Percentiles rank a stretch among this genome's conserved stretches.
Conservation (phyloP, 1,140 invertebrate genomes). For the Mercenaria mercenaria region DNA sequence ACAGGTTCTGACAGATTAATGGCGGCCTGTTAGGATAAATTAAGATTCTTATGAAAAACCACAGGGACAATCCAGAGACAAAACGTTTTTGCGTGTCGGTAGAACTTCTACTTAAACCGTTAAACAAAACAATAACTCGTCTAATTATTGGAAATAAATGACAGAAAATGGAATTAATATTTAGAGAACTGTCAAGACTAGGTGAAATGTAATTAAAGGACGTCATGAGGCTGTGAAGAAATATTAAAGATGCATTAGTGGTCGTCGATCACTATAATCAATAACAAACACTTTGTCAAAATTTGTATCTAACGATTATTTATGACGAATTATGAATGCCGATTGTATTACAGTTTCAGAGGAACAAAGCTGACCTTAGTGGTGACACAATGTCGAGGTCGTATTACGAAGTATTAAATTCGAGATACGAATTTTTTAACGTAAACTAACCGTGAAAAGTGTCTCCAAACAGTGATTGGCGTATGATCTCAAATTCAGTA, state of each 20-base stretch:
- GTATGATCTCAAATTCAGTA: too few relatives aligned
- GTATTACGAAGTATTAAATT: too few relatives aligned
- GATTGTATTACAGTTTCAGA: too few relatives aligned
- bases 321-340: too few relatives aligned
- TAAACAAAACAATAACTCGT: conserved; percentile 35
- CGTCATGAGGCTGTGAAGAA: conserved; percentile 26
- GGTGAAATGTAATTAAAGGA: conserved; percentile 27
- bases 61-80: neutral
- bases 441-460: too few relatives aligned
- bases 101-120: neutral
- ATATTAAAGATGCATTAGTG: conserved; percentile 53
- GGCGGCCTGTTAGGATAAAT: neutral
- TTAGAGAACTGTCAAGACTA: conserved; percentile 31
- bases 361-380: too few relatives aligned
- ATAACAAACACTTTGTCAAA: too few relatives aligned
- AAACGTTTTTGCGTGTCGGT: neutral
- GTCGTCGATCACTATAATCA: neutral
- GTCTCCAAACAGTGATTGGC: too few relatives aligned
- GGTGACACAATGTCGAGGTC: too few relatives aligned
- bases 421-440: too few relatives aligned
- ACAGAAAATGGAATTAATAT: conserved; percentile 36
- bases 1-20: neutral
- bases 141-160: neutral
- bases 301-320: too few relatives aligned
- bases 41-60: neutral